These are phyloP conservation scores for Pangasius djambal DNA, from an alignment of 2,797 vertebrate species.

Conservation along the genomic window DNA sequence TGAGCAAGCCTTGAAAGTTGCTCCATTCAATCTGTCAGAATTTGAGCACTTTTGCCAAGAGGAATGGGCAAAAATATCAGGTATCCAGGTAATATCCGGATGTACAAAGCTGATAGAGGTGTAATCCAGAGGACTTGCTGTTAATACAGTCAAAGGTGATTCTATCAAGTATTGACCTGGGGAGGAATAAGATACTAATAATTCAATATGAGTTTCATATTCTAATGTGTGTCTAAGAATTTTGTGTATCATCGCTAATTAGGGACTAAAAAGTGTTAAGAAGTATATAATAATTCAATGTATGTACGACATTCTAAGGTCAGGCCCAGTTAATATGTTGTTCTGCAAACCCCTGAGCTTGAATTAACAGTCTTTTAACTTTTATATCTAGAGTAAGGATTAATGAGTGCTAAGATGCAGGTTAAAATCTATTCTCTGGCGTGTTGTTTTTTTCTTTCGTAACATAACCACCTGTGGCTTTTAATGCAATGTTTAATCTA, in stretches of 20 bases:
- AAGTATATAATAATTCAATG: neutral
- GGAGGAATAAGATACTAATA: neutral
- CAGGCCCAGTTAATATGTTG: slow-evolving; percentile 9
- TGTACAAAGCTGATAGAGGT: neutral
- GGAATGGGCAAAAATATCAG: neutral
- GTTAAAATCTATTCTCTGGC: neutral
- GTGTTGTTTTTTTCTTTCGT: neutral
- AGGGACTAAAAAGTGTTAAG: neutral
- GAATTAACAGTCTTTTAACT: neutral
- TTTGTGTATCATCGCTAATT: neutral
- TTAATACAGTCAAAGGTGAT: neutral
- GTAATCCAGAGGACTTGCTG: neutral
- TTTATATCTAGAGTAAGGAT: neutral
- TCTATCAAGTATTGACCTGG: neutral
- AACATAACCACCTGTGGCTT: neutral
- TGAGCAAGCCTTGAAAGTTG: neutral
- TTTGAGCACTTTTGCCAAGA: neutral
- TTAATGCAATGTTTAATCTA: neutral
- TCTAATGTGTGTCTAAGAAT: neutral
- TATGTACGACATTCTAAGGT: neutral
- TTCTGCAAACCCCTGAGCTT: neutral
- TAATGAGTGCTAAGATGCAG: neutral
- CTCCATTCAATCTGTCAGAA: neutral
- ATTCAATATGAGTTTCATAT: neutral
- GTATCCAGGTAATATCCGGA: neutral